Base-by-base conservation (phyloP, 2,888 invertebrate species). In the Tribolium freemani region DNA sequence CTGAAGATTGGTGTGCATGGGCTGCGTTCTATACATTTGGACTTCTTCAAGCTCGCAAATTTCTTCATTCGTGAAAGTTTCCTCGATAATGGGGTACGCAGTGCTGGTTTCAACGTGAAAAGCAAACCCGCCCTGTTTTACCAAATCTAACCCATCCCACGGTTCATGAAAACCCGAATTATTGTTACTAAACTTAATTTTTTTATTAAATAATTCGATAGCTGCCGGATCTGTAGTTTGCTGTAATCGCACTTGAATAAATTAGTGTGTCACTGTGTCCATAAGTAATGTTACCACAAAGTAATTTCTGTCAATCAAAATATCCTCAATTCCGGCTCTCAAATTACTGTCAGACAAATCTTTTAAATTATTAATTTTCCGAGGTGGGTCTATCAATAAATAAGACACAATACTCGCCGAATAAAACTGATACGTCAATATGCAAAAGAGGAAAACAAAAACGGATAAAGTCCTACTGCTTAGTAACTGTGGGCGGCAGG, bases 341-440 rank as follows among this genome's bases (percentile, higher is more conserved):
- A 93, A 80, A 13, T 89, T 87, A 74, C 92, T 92, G 26, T 88
- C 85, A 57, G 90, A 79, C 72, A 93, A 82, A 80, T 92, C 91
- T 56, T 87, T 84, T 16, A 92, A 79, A 2, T 88, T 90, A 71
- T 87, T 88, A 51, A 93, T 92, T 20, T 88, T 90, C 77, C 89
- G 90, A 0, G 91, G 90, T 9, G 90, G 88, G 68, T 91, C 90
- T 81, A 90, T 88, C 38, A 93, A 84, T 69, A 92, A 81, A 0
- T 91, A 90, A 0, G 93, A 92, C 0, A 93, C 92, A 56, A 93
- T 90, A 56, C 90, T 90, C 0, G 91, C 93, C 50, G 92, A 92
- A 83, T 93, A 93, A 83, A 91, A 93, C 80, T 92, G 92, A 82
- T 91, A 92, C 51, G 92, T 84, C 11, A 90, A 87, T 73, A 92